Evolutionary conservation across 2,888 invertebrate species (phyloP).

Genomic region (Eupeodes latifasciatus): DNA sequence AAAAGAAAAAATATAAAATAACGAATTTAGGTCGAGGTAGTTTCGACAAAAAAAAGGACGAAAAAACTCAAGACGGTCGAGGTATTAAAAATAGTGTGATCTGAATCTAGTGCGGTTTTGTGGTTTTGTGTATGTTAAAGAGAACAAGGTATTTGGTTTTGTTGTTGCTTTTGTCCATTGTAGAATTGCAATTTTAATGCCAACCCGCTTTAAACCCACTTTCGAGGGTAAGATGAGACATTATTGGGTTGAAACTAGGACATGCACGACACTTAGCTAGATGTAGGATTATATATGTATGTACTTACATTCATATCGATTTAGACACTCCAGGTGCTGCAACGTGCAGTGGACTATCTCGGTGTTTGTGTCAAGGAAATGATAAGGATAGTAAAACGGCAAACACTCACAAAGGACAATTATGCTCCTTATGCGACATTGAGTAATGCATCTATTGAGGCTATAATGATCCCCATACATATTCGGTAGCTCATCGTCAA

Average conservation of each 20-base stretch:
- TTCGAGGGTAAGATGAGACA: slow-evolving; percentile 16
- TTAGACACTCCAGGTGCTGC: slow-evolving; percentile 84
- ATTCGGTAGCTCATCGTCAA: slow-evolving; percentile 84
- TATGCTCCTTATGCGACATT: slow-evolving; percentile 85
- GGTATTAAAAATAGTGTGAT: neutral
- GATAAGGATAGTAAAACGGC: slow-evolving; percentile 84
- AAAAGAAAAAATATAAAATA: slow-evolving; percentile 14
- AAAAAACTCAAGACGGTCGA: slow-evolving; percentile 56
- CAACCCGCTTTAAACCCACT: neutral
- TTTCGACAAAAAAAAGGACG: slow-evolving; percentile 22
- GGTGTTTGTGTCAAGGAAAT: slow-evolving; percentile 68
- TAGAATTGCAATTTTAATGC: slow-evolving; percentile 63
- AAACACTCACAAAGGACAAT: slow-evolving; percentile 86
- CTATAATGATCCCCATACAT: slow-evolving; percentile 85
- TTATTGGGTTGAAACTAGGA: slow-evolving; percentile 36
- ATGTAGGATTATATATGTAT: neutral
- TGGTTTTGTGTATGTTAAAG: slow-evolving; percentile 1
- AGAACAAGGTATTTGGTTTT: neutral
- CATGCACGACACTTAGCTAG: neutral
- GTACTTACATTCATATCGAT: slow-evolving; percentile 85
- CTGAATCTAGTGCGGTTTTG: neutral
- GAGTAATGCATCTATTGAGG: slow-evolving; percentile 86
- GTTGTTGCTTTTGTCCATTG: slow-evolving; percentile 24
- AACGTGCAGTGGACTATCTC: slow-evolving; percentile 80
- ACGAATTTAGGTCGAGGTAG: slow-evolving; percentile 68